These are phyloP conservation scores for Phycodurus eques DNA, from an alignment of 2,113 vertebrate species.

Conservation along the genomic window DNA sequence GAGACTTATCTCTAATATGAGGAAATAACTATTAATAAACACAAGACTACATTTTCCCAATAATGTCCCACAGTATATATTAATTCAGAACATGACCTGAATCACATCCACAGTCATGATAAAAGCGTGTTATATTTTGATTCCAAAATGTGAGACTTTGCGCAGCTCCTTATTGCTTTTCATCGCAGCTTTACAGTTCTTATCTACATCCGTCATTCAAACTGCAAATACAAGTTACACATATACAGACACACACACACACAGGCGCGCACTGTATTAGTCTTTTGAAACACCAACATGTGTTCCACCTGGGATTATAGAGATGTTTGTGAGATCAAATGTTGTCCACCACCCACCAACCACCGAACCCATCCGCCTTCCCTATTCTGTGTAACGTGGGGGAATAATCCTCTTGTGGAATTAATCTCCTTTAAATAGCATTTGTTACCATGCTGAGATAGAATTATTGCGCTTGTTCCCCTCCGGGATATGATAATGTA, in stretches of 20 bases:
- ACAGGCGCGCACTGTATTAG: not conserved
- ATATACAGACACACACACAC: not conserved
- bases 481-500: constrained; percentile 37
- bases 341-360: constrained; percentile 45
- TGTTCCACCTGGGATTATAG: constrained; percentile 70
- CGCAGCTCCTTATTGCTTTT: not conserved
- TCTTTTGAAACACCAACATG: constrained; percentile 40
- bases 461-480: constrained; percentile 66
- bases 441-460: constrained; percentile 68
- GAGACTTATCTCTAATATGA: not conserved
- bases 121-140: too few relatives aligned
- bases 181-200: not conserved
- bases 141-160: not conserved
- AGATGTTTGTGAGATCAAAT: constrained; percentile 67
- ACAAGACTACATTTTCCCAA: not conserved
- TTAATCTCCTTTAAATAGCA: constrained; percentile 73
- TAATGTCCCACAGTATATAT: too few relatives aligned
- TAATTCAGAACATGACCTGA: too few relatives aligned
- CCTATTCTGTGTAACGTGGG: constrained; percentile 66
- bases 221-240: not conserved
- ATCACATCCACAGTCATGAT: not conserved
- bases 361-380: constrained; percentile 32
- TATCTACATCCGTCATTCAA: not conserved
- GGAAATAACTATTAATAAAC: not conserved
- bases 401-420: constrained; percentile 73